Evolutionary conservation across 2,797 vertebrate genomes (phyloP), one percentile per base, ranked within the genome.

Genomic region (Ptychobarbus kaznakovi): DNA sequence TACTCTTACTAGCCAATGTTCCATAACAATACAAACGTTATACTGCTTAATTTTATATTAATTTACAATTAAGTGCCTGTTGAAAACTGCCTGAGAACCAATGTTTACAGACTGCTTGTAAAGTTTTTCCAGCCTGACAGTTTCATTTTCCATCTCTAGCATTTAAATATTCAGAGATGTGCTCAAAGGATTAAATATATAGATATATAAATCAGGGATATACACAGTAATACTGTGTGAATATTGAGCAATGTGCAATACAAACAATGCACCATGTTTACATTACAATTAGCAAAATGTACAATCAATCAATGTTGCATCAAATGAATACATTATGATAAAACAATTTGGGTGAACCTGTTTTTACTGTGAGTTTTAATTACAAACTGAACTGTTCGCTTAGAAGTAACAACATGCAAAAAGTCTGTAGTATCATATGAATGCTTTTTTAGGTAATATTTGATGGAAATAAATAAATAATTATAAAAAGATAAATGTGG

Each of bases 341-440:
- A 9, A 66, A 16, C n/a, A 66, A 13, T 4, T 12, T 46, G 13
- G n/a, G 38, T 25, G 4, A 61, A 25, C 13, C 22, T 38, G 11
- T 56, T 53, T 73, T 51, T 11, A 32, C 4, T 1, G 9, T 35
- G 38, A 32, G 32, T 16, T 15, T 40, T 42, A 2, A 11, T 42
- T 78, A 78, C 15, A 66, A 66, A 80, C n/a, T 65, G 16, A 58
- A 58, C 75, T 78, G 75, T 78, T 76, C 56, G 38, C 16, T 65
- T 16, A 6, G 3, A 51, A 9, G 44, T 3, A 35, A 53, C 11
- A 35, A 8, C 25, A 35, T 76, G 73, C 28, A 53, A 25, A 53
- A 10, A 13, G 18, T 42, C 56, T 77, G 20, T 56, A 20, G 32
- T 16, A 73, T 51, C 25, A 4, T 5, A 46, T 46, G n/a, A 5